Evolutionary conservation across 1,140 invertebrate genomes (phyloP).

Genomic region (Diplogasteroides magnus): DNA sequence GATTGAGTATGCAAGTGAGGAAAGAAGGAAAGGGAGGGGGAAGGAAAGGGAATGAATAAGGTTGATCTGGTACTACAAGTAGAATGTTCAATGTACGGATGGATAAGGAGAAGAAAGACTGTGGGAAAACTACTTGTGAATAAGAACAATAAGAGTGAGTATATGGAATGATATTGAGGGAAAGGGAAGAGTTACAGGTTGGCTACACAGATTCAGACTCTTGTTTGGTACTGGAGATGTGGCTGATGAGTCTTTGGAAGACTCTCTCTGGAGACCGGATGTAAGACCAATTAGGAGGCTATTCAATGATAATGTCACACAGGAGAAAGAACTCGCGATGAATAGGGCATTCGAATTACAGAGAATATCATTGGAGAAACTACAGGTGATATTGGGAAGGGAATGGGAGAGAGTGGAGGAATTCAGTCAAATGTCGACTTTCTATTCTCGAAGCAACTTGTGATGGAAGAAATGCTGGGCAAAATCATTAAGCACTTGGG

Average conservation of each 20-base stretch:
- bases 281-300: not conserved
- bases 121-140: not conserved
- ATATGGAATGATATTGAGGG: not conserved
- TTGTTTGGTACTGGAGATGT: too few species aligned
- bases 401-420: too few species aligned
- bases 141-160: constrained; percentile 6
- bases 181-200: too few species aligned
- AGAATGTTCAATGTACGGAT: constrained; percentile 15
- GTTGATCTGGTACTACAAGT: constrained; percentile 28
- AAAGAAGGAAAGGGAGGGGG: not conserved
- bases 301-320: not conserved
- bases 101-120: constrained; percentile 1
- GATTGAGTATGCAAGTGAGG: constrained; percentile 61
- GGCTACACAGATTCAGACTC: too few species aligned
- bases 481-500: not conserved
- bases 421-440: constrained; percentile 23
- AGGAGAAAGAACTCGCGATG: constrained; percentile 12
- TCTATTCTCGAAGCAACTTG: constrained; percentile 20
- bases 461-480: constrained; percentile 13
- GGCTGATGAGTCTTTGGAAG: too few species aligned
- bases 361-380: constrained; percentile 2
- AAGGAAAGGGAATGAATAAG: not conserved
- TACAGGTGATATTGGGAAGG: not conserved
- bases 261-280: too few species aligned
- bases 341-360: constrained; percentile 8